Percentiles rank a stretch among this genome's conserved stretches.
Conservation (phyloP, 2,797 vertebrate species). For the Luscinia megarhynchos region DNA sequence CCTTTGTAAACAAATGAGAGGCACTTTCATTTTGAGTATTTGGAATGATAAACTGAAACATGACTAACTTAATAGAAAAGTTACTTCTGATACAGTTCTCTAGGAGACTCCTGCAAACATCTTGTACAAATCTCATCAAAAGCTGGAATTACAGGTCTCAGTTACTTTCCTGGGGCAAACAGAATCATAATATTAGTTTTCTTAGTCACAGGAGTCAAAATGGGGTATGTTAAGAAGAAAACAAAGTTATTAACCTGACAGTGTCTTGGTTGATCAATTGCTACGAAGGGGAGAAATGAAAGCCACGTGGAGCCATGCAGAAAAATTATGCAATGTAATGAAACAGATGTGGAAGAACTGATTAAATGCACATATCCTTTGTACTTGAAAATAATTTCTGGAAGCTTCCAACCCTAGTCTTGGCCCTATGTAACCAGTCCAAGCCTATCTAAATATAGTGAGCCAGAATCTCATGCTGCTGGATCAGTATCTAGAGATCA, state of each 20-base stretch:
- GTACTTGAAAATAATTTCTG: conserved; percentile 8
- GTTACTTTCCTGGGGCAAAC: not conserved
- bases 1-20: not conserved
- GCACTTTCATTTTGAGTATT: not conserved
- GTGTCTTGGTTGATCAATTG: not conserved
- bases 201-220: not conserved
- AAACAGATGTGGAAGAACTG: not conserved
- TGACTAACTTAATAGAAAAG: not conserved
- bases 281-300: not conserved
- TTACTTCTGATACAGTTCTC: not conserved
- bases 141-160: not conserved
- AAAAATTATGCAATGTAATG: not conserved
- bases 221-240: not conserved
- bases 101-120: not conserved
- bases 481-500: not conserved
- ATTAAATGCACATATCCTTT: conserved; percentile 13
- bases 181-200: not conserved
- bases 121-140: not conserved
- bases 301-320: not conserved
- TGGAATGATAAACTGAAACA: not conserved
- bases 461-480: not conserved
- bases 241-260: not conserved
- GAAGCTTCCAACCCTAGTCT: not conserved
- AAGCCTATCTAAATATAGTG: not conserved
- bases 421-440: not conserved